Conservation (phyloP, 2,113 vertebrate genomes). For the Vanacampus margaritifer region DNA sequence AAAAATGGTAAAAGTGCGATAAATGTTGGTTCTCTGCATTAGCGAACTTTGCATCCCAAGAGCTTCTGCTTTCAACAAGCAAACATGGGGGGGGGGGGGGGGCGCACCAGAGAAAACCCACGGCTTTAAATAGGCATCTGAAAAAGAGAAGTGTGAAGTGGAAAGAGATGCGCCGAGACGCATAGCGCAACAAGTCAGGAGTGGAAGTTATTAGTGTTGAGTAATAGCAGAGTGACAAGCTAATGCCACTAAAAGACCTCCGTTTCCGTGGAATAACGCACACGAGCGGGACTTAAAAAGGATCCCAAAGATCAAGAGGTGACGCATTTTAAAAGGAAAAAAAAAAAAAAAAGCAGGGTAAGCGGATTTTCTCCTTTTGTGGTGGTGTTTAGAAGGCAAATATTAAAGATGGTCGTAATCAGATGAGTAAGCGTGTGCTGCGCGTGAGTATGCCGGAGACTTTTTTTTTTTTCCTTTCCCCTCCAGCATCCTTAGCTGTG, state of each 20-base stretch:
- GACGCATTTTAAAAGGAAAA: not conserved
- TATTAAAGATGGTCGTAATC: not conserved
- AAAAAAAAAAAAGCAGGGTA: conserved; percentile 34
- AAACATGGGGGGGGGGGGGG: not conserved
- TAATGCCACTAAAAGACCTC: conserved; percentile 17
- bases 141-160: conserved; percentile 70
- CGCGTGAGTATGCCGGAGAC: conserved; percentile 23
- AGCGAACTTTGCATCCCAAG: not conserved
- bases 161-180: conserved; percentile 22
- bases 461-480: not conserved
- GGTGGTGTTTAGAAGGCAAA: not conserved
- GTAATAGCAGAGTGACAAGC: conserved; percentile 20
- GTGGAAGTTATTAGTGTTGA: conserved; percentile 40
- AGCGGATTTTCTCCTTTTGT: conserved; percentile 11
- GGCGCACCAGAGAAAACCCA: conserved; percentile 33
- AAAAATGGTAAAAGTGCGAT: too few species aligned
- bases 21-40: not conserved
- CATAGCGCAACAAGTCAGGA: conserved; percentile 22
- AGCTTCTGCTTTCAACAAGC: not conserved
- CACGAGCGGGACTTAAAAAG: not conserved
- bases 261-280: not conserved
- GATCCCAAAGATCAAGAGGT: not conserved
- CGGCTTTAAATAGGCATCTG: conserved; percentile 49
- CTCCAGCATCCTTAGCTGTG: conserved; percentile 37
- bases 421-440: not conserved